phyloP scores from a whole-genome alignment of 2,888 invertebrate genomes.

The Abscondita cerata region DNA sequence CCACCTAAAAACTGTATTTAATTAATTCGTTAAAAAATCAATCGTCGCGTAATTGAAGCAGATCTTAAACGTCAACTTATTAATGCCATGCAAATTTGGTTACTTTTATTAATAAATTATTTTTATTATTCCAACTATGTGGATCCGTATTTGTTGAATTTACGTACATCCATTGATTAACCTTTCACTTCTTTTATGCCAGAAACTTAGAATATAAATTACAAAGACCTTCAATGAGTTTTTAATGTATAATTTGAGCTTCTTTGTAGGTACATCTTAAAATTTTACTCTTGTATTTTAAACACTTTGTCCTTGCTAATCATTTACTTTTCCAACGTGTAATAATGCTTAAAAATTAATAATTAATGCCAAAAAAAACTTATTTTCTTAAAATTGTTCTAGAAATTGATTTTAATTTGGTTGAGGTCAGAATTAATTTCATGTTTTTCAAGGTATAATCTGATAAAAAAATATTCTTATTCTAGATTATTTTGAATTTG shows the following conservation, averaged over 20 bases:
- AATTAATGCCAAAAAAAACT: no score
- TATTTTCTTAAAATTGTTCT: no score
- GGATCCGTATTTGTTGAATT: slow-evolving; percentile 10
- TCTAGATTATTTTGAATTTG: no score
- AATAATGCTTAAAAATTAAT: background rate
- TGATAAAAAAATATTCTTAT: no score
- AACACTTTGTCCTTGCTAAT: background rate
- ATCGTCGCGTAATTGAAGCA: no score
- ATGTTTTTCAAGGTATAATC: no score
- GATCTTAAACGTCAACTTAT: background rate
- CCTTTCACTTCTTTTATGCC: slow-evolving; percentile 5
- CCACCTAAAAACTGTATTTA: no score
- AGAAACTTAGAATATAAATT: slow-evolving; percentile 5
- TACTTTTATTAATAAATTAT: background rate
- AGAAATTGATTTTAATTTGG: no score
- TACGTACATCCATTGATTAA: slow-evolving; percentile 9
- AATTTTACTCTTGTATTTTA: background rate
- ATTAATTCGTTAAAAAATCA: no score
- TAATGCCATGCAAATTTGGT: background rate
- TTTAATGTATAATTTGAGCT: slow-evolving; percentile 1
- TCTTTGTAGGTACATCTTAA: slow-evolving; percentile 4
- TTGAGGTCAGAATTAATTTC: no score
- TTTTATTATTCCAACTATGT: background rate
- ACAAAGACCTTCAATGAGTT: slow-evolving; percentile 1
- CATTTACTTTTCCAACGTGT: background rate